Evolutionary conservation across 2,888 invertebrate species (phyloP), one percentile per base, ranked within the genome.

Genomic region (Entomobrya multifasciata): DNA sequence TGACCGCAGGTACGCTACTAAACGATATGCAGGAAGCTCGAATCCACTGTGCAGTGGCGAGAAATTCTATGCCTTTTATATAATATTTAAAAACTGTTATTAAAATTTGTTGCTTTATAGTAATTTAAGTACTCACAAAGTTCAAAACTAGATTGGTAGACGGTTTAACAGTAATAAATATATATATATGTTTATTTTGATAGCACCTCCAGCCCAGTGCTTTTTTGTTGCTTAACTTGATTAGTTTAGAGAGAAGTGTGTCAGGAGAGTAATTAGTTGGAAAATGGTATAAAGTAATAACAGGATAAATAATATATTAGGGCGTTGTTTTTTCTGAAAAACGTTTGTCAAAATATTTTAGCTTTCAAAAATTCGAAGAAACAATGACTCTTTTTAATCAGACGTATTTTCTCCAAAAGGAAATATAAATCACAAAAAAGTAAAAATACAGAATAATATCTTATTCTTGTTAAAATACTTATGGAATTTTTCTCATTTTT

Each of bases 171-270:
- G 36, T 36, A 36, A 36, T 36, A 36, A 36, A 36, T 36, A 36
- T 36, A 36, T 36, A 36, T 36, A 20, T 36, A 15, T 76, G 17
- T 30, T 55, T 30, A 47, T 47, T 44, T 20, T 60, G 2, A 47
- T 84, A 84, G 84, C 84, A 84, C 84, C 84, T 84, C 83, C 65
- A 77, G 74, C 55, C 67, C 84, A 84, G 84, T 84, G 84, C 84
- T 77, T 82, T 80, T 25, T 82, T 36, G 4, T 80, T 25, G 30
- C 52, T 65, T 47, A 41, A 67, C 13, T 65, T 67, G 62, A 36
- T 36, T 6, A 4, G 8, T 36, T 36, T 36, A 8, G 4, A 36
- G 8, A 36, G 8, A n/a, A n/a, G n/a, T n/a, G 36, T 36, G 36
- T 8, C 5, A 36, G 36, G 8, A 36, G 36, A 36, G 8, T 36